Base-by-base conservation (phyloP, 1,140 invertebrate genomes). In the Zaprionus ornatus region DNA sequence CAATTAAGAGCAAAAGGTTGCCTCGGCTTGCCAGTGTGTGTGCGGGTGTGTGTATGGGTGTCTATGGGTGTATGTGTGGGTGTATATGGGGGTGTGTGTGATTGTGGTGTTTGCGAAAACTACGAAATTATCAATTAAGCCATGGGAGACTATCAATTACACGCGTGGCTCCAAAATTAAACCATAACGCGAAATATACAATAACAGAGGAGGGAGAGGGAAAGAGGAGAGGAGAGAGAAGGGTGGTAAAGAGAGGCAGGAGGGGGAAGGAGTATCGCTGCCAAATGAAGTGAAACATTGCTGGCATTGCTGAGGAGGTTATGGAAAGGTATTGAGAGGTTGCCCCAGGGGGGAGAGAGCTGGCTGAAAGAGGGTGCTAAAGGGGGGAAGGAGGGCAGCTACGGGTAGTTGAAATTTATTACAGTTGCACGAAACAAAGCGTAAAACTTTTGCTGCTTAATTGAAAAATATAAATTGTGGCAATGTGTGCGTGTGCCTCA, bases 391-490 rank as follows among this genome's bases (percentile, higher is more conserved):
- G 32, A 3, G 9, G 45, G 17, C 6, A 17, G 15, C 23, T n/a
- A 59, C 23, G 70, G 64, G 84, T 80, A 75, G 84, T 80, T 80
- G 84, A 88, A 87, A 87, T 87, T 87, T 87, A 87, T 87, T 87
- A 80, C 84, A 76, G 77, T 88, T 80, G 84, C 73, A 80, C 80
- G 84, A 88, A 87, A 87, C 84, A 87, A 84, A 87, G 84, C 84
- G 84, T 88, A 88, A 80, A 84, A 88, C 87, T 87, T 88, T 87
- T 87, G 84, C 77, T 88, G 84, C 84, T 87, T 87, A 87, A 87
- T 87, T 87, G 84, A 87, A 87, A 87, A 87, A 87, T 87, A 87
- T 87, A 87, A 87, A 87, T 87, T 88, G 84, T 78, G 64, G 67
- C 64, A 77, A 52, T 67, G 75, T 73, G 69, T 45, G 74, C 17